Evolutionary conservation across 2,888 invertebrate genomes (phyloP).

Genomic region (Eurois occulta): DNA sequence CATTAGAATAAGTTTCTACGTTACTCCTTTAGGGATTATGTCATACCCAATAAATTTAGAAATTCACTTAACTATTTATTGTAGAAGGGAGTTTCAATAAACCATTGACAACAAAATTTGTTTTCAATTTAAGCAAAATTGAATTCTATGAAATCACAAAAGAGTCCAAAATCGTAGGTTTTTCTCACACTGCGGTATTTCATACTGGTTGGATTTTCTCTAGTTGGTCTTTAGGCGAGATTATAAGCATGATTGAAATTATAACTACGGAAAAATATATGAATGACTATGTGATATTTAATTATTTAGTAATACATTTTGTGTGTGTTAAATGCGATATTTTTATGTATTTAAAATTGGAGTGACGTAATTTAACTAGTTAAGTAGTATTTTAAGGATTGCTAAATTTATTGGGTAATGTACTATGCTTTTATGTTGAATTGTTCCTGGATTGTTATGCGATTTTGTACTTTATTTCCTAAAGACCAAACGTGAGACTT

Average conservation of each 20-base stretch:
- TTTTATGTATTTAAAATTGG: constrained; percentile 73
- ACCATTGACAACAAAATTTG: constrained; percentile 73
- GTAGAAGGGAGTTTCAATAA: constrained; percentile 82
- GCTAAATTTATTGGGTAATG: constrained; percentile 91
- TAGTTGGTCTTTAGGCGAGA: constrained; percentile 88
- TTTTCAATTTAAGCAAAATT: constrained; percentile 87
- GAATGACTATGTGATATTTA: constrained; percentile 59
- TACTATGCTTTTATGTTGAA: constrained; percentile 77
- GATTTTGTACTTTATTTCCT: constrained; percentile 84
- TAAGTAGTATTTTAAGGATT: constrained; percentile 85
- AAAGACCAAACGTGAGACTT: constrained; percentile 90
- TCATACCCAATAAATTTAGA: constrained; percentile 90
- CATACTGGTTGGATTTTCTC: constrained; percentile 77
- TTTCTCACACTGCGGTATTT: constrained; percentile 86
- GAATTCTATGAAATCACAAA: constrained; percentile 88
- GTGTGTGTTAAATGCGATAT: constrained; percentile 63
- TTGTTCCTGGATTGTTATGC: constrained; percentile 72
- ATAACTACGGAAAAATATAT: constrained; percentile 42
- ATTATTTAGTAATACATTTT: constrained; percentile 60
- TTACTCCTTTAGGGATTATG: constrained; percentile 81
- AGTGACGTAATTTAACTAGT: constrained; percentile 82
- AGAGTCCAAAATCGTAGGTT: constrained; percentile 60
- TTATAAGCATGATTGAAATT: constrained; percentile 76
- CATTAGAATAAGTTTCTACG: constrained; percentile 73
- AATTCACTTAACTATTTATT: constrained; percentile 81